Evolutionary conservation across 2,888 invertebrate genomes (phyloP).

Genomic region (Athalia rosae): DNA sequence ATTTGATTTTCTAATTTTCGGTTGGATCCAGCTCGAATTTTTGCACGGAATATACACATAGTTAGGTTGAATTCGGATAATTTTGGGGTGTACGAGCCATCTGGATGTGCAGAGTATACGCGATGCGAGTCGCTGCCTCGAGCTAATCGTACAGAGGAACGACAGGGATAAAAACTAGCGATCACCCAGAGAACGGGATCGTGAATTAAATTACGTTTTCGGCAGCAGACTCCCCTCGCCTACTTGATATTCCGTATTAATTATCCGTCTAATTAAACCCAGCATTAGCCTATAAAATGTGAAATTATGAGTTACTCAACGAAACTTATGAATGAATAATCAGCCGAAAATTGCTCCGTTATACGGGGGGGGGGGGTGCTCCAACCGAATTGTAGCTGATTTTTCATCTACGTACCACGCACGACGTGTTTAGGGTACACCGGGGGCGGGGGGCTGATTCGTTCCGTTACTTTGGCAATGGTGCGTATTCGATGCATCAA

Average conservation of each 20-base stretch:
- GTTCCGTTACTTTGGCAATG: not conserved
- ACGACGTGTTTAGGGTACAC: too few relatives aligned
- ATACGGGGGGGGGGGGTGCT: not conserved
- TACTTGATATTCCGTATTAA: constrained; percentile 11
- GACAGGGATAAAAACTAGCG: too few relatives aligned
- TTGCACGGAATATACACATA: too few relatives aligned
- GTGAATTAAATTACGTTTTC: not conserved
- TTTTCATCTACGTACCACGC: not conserved
- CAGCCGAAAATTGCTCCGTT: not conserved
- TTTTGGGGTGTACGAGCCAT: too few relatives aligned
- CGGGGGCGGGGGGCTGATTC: constrained; percentile 7
- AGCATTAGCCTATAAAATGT: not conserved
- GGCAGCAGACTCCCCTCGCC: not conserved
- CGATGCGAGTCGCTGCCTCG: too few relatives aligned
- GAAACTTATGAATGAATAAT: constrained; percentile 11
- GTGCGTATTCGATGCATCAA: too few relatives aligned
- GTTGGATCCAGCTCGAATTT: too few relatives aligned
- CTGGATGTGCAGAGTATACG: too few relatives aligned
- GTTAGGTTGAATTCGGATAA: too few relatives aligned
- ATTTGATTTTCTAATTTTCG: too few relatives aligned
- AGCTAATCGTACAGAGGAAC: too few relatives aligned
- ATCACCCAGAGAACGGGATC: too few relatives aligned
- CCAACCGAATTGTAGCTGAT: not conserved
- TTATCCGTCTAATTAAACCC: not conserved
- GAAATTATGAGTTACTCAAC: not conserved